These are phyloP conservation scores for Ammodytes dubius DNA, from an alignment of 2,113 vertebrate genomes.

Conservation along the genomic window DNA sequence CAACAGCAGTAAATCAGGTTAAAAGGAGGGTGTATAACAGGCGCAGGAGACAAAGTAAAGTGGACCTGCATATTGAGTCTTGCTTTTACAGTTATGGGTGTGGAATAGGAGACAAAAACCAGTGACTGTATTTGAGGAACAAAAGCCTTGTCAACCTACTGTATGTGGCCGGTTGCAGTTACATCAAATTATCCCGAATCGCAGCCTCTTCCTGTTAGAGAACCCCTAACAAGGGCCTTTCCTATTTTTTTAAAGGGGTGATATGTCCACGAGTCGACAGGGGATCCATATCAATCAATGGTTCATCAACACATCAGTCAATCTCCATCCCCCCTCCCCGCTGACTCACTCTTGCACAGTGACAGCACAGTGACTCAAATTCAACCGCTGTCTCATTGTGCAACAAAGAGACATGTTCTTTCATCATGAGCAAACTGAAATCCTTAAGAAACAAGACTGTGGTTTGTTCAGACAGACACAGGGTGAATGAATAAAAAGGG, in stretches of 20 bases:
- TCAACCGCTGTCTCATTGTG: neutral
- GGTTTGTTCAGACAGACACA: neutral
- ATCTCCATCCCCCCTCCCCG: neutral
- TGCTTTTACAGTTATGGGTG: neutral
- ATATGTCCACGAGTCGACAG: neutral
- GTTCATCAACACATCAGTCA: slow-evolving; percentile 59
- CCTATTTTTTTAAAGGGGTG: slow-evolving; percentile 11
- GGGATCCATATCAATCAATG: slow-evolving; percentile 66
- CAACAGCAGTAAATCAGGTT: slow-evolving; percentile 18
- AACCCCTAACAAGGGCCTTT: neutral
- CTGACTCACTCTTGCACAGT: slow-evolving; percentile 54
- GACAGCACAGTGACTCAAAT: slow-evolving; percentile 62
- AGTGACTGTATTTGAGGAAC: neutral
- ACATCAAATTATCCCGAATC: neutral
- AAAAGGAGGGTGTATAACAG: neutral
- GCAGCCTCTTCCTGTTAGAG: neutral
- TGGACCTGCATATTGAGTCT: neutral
- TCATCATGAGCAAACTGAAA: neutral
- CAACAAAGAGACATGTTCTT: slow-evolving; percentile 21
- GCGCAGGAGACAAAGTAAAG: neutral
- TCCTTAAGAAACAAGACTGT: too few relatives aligned
- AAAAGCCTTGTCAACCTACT: neutral
- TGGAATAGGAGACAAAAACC: neutral
- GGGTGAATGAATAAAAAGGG: neutral
- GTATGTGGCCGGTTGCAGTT: neutral